Evolutionary conservation across 2,113 vertebrate genomes (phyloP).

Genomic region (Chaetodon auriga): DNA sequence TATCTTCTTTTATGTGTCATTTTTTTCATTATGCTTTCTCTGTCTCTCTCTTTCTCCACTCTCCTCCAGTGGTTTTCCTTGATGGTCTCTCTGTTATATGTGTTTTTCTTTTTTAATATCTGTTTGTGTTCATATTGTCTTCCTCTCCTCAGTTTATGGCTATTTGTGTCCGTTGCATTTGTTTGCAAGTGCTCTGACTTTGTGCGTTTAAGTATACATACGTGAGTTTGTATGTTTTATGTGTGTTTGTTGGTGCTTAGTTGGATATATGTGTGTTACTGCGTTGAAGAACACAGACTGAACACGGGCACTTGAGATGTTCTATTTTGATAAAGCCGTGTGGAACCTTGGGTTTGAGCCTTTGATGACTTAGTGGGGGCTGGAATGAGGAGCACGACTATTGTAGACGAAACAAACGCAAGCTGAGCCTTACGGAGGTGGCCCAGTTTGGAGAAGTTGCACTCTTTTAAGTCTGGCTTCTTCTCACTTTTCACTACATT

Average conservation of each 20-base stretch:
- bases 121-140: slow-evolving; percentile 3
- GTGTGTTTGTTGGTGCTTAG: background rate
- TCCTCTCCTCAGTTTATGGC: background rate
- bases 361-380: slow-evolving; percentile 56
- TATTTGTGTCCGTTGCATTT: slow-evolving; percentile 2
- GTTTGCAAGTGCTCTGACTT: background rate
- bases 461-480: slow-evolving; percentile 33
- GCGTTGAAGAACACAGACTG: slow-evolving; percentile 47
- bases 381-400: slow-evolving; percentile 20
- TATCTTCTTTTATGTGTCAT: slow-evolving; percentile 80
- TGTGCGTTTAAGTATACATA: background rate
- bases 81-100: slow-evolving; percentile 51
- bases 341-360: slow-evolving; percentile 73
- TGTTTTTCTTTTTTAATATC: slow-evolving; percentile 14
- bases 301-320: slow-evolving; percentile 63
- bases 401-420: slow-evolving; percentile 53
- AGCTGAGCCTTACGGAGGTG: slow-evolving; percentile 47
- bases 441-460: slow-evolving; percentile 59
- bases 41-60: slow-evolving; percentile 63
- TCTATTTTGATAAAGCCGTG: slow-evolving; percentile 56
- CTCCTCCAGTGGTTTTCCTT: slow-evolving; percentile 72
- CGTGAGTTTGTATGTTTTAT: background rate
- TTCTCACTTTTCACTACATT: slow-evolving; percentile 10
- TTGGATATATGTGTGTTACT: slow-evolving; percentile 14
- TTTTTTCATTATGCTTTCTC: slow-evolving; percentile 77